phyloP scores from a whole-genome alignment of 2,888 invertebrate species.

The Acleris literana region DNA sequence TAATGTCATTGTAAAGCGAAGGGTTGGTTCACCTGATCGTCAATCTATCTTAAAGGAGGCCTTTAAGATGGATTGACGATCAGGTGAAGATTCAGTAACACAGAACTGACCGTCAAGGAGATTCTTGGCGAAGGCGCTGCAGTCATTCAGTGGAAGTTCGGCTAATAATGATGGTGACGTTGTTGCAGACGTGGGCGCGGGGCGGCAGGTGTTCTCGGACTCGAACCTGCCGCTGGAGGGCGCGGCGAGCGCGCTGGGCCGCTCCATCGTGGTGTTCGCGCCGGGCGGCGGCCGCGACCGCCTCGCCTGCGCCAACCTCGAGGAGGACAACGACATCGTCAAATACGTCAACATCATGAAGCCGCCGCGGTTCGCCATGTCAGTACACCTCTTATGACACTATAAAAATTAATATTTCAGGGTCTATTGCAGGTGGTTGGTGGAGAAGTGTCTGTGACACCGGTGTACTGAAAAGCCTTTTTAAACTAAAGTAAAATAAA shows the following conservation, averaged over 20 bases:
- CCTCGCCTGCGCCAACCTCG: slow-evolving; percentile 95
- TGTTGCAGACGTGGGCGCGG: slow-evolving; percentile 87
- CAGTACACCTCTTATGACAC: slow-evolving; percentile 61
- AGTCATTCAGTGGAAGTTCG: too few relatives aligned
- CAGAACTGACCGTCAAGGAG: too few relatives aligned
- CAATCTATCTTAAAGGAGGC: too few relatives aligned
- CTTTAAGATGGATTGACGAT: too few relatives aligned
- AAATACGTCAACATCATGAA: slow-evolving; percentile 94
- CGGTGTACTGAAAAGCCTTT: too few relatives aligned
- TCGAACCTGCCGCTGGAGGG: slow-evolving; percentile 94
- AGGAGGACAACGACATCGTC: slow-evolving; percentile 94
- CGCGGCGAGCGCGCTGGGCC: slow-evolving; percentile 89
- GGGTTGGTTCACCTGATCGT: too few relatives aligned
- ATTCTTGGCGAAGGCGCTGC: too few relatives aligned
- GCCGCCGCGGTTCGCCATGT: slow-evolving; percentile 95
- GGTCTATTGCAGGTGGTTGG: too few relatives aligned
- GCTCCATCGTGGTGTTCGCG: slow-evolving; percentile 92
- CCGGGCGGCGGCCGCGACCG: slow-evolving; percentile 88
- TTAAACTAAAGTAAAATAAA: too few relatives aligned
- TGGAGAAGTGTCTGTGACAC: too few relatives aligned
- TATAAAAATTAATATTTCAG: background rate
- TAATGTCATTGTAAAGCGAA: too few relatives aligned
- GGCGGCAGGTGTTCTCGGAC: slow-evolving; percentile 91
- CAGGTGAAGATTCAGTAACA: too few relatives aligned
- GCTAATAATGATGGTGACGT: background rate